Base-by-base conservation (phyloP, 2,888 invertebrate species). In the Drosophila suboccidentalis region DNA sequence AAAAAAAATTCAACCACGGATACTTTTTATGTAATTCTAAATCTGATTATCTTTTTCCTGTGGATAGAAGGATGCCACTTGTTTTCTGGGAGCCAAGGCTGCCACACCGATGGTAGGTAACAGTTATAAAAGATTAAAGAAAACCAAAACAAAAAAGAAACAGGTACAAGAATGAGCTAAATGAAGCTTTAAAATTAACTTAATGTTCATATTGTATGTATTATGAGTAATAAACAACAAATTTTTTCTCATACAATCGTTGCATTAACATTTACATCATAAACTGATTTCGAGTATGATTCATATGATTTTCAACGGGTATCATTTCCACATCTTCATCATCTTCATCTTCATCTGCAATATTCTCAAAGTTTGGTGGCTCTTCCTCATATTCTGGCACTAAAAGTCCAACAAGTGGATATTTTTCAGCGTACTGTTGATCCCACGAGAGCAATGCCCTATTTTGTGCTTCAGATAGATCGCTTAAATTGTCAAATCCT, bases 401-500 rank as follows among this genome's bases (percentile, higher is more conserved):
- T 13, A 65, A 63, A 9, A 26, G 38, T 4, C 70, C 81, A 5
- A 84, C 75, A 17, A 59, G 22, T 5, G 64, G 66, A 53, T 84
- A 87, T 22, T 66, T 67, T 13, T 68, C 50, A 1, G 13, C 32
- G 41, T 81, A 71, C 26, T 75, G 63, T 29, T 29, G 26, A n/a
- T 80, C 71, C 84, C 81, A 81, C 6, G 80, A 70, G 2, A 46
- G 1, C 4, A 81, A 44, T 6, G 46, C 67, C 15, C 17, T 34
- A 44, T 26, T 64, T 55, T 81, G 75, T 1, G 46, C 13, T 10
- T 47, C 36, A 1, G 64, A 62, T 6, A 81, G 44, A 47, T 80
- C 81, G 8, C 54, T 41, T 4, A 81, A 44, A 15, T 73, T 70
- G 49, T 82, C 82, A 17, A 70, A 82, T 3, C 60, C 58, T 6